A percentile compares a stretch with the other conserved stretches of the same genome.
phyloP scores from a whole-genome alignment of 2,113 vertebrate species.

The Falcunculus frontatus region DNA sequence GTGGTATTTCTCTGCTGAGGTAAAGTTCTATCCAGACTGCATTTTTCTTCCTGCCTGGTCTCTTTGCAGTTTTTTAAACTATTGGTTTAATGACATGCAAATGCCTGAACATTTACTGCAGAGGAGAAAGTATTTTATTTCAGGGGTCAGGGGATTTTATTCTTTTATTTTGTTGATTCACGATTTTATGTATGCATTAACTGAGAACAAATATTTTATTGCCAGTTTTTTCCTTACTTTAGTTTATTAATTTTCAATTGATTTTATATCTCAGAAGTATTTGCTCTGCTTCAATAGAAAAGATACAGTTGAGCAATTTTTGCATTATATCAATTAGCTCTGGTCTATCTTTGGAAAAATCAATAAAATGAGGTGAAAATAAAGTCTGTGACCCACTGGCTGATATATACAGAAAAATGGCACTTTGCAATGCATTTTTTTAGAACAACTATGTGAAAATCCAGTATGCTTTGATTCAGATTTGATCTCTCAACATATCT shows the following conservation, averaged over 20 bases:
- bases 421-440: not conserved
- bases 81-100: not conserved
- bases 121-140: not conserved
- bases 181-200: not conserved
- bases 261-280: not conserved
- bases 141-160: not conserved
- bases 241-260: not conserved
- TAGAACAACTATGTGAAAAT: not conserved
- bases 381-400: not conserved
- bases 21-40: not conserved
- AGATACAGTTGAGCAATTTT: not conserved
- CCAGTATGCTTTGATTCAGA: not conserved
- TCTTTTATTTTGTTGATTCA: not conserved
- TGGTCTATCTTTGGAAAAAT: constrained; percentile 1
- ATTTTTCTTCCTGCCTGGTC: not conserved
- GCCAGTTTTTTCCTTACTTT: not conserved
- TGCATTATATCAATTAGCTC: not conserved
- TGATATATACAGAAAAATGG: not conserved
- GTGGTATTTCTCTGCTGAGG: not conserved
- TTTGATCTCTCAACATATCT: not conserved
- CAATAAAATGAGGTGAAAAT: not conserved
- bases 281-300: not conserved
- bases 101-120: not conserved
- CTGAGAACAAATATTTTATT: not conserved
- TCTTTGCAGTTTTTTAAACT: not conserved